Evolutionary conservation across 2,888 invertebrate genomes (phyloP).

Genomic region (Lysandra bellargus): DNA sequence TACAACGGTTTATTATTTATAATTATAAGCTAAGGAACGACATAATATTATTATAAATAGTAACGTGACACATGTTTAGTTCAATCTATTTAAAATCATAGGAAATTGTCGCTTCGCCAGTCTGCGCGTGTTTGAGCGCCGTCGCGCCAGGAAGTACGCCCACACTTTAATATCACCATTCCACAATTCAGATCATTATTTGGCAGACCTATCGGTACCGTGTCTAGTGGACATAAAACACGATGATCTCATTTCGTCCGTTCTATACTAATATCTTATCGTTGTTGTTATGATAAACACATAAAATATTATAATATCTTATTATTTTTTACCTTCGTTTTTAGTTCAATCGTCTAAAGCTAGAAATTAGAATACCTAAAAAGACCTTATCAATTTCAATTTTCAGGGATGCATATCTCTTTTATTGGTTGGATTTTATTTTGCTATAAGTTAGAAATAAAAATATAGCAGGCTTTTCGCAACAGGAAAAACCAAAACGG

Average conservation of each 20-base stretch:
- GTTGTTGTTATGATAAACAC: no score
- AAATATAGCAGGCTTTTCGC: no score
- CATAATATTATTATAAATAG: not conserved
- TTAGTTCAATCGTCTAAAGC: not conserved
- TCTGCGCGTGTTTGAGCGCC: conserved; percentile 36
- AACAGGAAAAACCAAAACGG: no score
- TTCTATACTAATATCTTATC: conserved; percentile 33
- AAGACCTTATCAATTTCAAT: no score
- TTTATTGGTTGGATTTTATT: no score
- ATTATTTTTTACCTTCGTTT: not conserved
- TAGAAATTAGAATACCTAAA: not conserved
- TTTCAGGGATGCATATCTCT: no score
- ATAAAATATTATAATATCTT: not conserved
- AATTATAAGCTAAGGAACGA: not conserved
- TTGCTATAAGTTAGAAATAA: no score
- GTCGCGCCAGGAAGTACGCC: conserved; percentile 56
- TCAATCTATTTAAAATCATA: conserved; percentile 32
- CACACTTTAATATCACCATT: conserved; percentile 46
- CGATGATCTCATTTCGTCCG: conserved; percentile 35
- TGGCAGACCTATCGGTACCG: conserved; percentile 37
- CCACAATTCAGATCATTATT: conserved; percentile 39
- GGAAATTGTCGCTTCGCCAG: conserved; percentile 32
- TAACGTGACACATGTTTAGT: conserved; percentile 27
- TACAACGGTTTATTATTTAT: not conserved
- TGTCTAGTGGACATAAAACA: conserved; percentile 29